Evolutionary conservation across 2,888 invertebrate genomes (phyloP), one percentile per base, ranked within the genome.

Genomic region (Choreutis nemorana): DNA sequence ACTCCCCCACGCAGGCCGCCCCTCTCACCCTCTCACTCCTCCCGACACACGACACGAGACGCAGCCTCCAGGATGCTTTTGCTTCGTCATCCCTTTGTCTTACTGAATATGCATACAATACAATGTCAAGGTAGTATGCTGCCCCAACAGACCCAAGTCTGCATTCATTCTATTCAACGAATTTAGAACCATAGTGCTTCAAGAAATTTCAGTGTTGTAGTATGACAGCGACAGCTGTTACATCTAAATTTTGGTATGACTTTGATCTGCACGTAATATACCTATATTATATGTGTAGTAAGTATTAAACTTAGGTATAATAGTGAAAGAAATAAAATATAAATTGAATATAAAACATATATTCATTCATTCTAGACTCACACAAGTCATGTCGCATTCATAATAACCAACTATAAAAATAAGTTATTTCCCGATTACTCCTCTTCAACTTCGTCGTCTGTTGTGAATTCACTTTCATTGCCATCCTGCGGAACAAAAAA

Each of bases 391-490:
- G 42, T 48, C 48, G 44, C 53, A 51, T 58, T 56, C 59, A 59
- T 55, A 40, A 52, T 63, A 61, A 73, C 68, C 71, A 66, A 72
- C 67, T 77, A 73, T 70, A 78, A 77, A 75, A 75, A 77, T 78
- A 77, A 75, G 55, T 71, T 71, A 72, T 53, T 56, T 44, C 48
- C 53, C 47, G 37, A 44, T 53, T 66, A 70, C 44, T 83, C 81
- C 42, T 84, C 84, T 43, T 83, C 84, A 25, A 82, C 83, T 43
- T 84, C 84, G 58, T 83, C 81, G 55, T 85, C 85, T 62, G 85
- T 85, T 47, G 85, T 84, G 47, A 83, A 85, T 55, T 85, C 85
- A 59, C 84, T 84, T 48, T 84, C 82, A 57, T 84, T 82, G 54
- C 81, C 80, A 36, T 75, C 80, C 80, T 80, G 70, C 27, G 32